phyloP scores from a whole-genome alignment of 92 coral and sea anemone genomes.

The Zoanthus sociatus region DNA sequence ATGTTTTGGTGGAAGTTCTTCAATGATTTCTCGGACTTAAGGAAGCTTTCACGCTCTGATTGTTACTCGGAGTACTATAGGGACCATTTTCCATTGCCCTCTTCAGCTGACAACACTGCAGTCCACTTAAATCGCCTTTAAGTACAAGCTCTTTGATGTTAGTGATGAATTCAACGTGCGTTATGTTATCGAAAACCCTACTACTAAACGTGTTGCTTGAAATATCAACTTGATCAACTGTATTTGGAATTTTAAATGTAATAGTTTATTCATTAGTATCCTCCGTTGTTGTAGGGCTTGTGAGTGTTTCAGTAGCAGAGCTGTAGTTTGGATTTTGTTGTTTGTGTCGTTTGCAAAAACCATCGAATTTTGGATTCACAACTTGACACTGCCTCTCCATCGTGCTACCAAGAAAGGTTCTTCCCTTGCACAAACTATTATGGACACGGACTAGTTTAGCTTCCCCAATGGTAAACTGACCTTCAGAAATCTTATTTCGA shows the following conservation, averaged over 20 bases:
- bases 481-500: conserved; percentile 9
- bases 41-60: conserved; percentile 17
- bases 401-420: conserved; percentile 3
- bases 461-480: conserved; percentile 8
- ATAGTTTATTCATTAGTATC: background rate
- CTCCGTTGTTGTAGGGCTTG: background rate
- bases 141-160: conserved; percentile 23
- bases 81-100: conserved; percentile 20
- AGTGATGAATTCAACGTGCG: conserved; percentile 1
- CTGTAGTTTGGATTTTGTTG: conserved; percentile 7
- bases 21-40: conserved; percentile 17
- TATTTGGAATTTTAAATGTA: too few species aligned
- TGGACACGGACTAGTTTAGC: background rate
- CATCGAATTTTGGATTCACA: conserved; percentile 10
- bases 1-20: conserved; percentile 13
- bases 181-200: too few species aligned
- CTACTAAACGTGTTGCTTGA: too few species aligned
- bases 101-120: conserved; percentile 7
- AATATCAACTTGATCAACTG: too few species aligned
- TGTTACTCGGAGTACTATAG: conserved; percentile 30
- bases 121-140: conserved; percentile 1
- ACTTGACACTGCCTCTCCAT: conserved; percentile 27
- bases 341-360: conserved; percentile 17
- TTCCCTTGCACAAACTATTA: conserved; percentile 3
- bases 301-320: background rate